Percentiles rank a stretch among this genome's conserved stretches.
phyloP scores from a whole-genome alignment of 2,113 vertebrate genomes.

The Notarius quadriscutis region DNA sequence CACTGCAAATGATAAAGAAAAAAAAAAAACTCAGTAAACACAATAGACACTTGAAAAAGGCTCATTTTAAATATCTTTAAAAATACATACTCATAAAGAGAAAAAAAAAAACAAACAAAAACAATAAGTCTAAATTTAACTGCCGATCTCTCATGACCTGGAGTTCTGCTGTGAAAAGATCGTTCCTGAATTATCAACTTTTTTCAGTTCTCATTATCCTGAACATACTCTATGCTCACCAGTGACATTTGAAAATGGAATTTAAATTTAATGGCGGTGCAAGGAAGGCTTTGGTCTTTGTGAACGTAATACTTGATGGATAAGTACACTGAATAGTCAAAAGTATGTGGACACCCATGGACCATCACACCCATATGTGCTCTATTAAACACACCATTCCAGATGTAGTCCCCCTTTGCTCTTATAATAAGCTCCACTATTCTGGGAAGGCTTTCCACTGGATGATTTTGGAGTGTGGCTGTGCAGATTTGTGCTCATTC shows the following conservation, averaged over 20 bases:
- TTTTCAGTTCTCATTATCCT: background rate
- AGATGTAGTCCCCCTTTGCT: no score
- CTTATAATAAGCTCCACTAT: no score
- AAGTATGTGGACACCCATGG: background rate
- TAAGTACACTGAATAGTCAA: background rate
- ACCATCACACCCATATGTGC: no score
- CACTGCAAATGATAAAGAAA: background rate
- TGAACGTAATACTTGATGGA: background rate
- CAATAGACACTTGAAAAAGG: background rate
- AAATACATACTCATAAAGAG: background rate
- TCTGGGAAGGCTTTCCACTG: no score
- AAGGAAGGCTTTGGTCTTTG: no score
- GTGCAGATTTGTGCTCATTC: no score
- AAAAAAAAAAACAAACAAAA: background rate
- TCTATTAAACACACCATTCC: no score
- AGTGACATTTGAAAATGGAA: background rate
- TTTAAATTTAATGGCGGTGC: background rate
- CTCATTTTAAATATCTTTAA: background rate
- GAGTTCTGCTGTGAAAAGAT: background rate
- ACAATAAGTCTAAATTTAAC: background rate
- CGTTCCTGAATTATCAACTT: background rate
- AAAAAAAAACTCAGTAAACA: background rate
- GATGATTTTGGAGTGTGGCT: no score
- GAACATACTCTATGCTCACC: background rate
- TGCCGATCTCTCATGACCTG: background rate